Base-by-base conservation (phyloP, 1,140 invertebrate genomes). In the Halotydeus destructor region DNA sequence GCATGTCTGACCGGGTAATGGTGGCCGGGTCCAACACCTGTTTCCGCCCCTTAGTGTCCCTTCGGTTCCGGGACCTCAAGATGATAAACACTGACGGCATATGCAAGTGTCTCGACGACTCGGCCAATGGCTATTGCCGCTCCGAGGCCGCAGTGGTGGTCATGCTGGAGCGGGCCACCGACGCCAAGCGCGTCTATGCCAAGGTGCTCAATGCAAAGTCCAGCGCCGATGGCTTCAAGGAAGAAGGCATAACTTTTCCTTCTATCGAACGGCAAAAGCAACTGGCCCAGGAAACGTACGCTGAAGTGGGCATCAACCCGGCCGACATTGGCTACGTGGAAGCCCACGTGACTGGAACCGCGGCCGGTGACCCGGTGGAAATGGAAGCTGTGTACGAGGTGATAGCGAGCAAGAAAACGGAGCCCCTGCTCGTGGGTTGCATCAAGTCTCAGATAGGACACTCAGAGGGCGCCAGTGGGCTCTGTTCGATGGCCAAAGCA, bases 381-480 rank as follows among this genome's bases (percentile, higher is more conserved):
- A 72, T 89, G 0, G 89, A 91, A 55, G 78, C 84, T 0, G 34
- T 41, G 9, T 14, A 24, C 4, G 31, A 41, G 21, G 85, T 97
- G 43, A 75, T 76, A 0, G 76, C 86, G 38, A 67, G 91, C 19
- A 93, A 96, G 61, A 27, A 6, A 16, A 26, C n/a, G 35, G 36
- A 76, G 76, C 56, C 88, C 2, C 62, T 97, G 18, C 57, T 89
- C 2, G 75, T 98, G 54, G 91, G 91, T 2, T 93, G 88, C 0
- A 77, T 93, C 0, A 98, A 98, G 57, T 89, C 83, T 1, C 97
- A 96, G 60, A 93, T 96, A 82, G 91, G 91, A 0, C 91, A 98
- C 55, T 75, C 85, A 3, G 89, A 97, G 60, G 77, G 85, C 3
- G 83, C 85, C 0, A 93, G 86, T 25, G 50, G 82, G 27, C 60